Evolutionary conservation across 2,113 vertebrate genomes (phyloP).

Genomic region (Aegithalos caudatus): DNA sequence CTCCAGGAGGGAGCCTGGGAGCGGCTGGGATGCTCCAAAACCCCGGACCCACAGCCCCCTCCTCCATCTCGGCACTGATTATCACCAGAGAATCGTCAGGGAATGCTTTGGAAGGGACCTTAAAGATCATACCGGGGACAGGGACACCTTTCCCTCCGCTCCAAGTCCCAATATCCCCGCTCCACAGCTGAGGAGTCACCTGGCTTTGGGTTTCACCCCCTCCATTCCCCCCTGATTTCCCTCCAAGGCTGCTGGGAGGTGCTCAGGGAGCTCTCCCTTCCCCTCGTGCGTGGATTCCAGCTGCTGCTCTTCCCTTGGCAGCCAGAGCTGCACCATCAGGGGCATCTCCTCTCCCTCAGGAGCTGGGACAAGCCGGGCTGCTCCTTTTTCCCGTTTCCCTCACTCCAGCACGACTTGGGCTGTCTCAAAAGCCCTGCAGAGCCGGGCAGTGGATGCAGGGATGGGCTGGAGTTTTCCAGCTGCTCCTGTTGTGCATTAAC

Average conservation of each 20-base stretch:
- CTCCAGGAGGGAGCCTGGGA: rapidly evolving
- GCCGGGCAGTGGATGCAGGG: not conserved
- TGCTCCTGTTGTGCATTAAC: rapidly evolving
- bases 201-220: not conserved
- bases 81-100: not conserved
- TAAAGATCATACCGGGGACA: too few species aligned
- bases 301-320: not conserved
- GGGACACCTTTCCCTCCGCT: not conserved
- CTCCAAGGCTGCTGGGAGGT: not conserved
- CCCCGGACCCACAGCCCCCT: not conserved
- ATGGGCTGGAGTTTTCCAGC: not conserved
- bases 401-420: rapidly evolving
- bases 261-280: not conserved
- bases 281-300: not conserved
- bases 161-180: too few species aligned
- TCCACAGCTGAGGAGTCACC: too few species aligned
- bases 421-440: rapidly evolving
- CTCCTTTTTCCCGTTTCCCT: not conserved
- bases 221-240: not conserved
- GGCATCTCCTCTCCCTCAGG: not conserved
- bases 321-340: rapidly evolving
- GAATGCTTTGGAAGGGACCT: not conserved
- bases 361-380: not conserved
- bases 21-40: not conserved
- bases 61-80: not conserved